Conservation (phyloP, 2,797 vertebrate species). For the Otolemur crassicaudatus region DNA sequence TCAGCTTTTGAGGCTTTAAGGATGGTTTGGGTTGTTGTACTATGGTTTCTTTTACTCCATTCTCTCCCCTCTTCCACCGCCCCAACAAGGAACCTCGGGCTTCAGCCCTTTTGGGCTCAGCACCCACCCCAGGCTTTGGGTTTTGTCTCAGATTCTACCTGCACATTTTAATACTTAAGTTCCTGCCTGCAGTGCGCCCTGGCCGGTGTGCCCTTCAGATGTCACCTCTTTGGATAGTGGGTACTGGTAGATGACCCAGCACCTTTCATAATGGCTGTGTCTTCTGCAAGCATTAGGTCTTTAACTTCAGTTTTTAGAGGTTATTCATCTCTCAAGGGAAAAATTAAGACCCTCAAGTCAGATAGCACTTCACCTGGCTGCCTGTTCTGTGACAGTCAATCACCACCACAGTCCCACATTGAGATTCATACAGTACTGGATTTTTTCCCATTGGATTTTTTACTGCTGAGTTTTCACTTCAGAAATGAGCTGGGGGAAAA, state of each 20-base stretch:
- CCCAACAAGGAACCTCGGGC: not conserved
- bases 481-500: not conserved
- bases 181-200: no score
- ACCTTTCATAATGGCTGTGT: not conserved
- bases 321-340: not conserved
- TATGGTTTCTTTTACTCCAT: not conserved
- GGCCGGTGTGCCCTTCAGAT: no score
- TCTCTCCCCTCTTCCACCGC: not conserved
- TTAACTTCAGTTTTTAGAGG: not conserved
- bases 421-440: not conserved
- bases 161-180: not conserved
- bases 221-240: not conserved
- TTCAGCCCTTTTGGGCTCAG: not conserved
- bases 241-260: not conserved
- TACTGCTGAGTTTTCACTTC: not conserved
- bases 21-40: not conserved
- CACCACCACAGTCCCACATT: not conserved
- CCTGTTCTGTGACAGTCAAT: not conserved
- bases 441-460: not conserved
- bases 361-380: no score
- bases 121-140: no score
- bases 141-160: not conserved
- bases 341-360: not conserved
- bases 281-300: not conserved
- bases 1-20: not conserved